phyloP scores from a whole-genome alignment of 2,797 vertebrate species.

The Tragelaphus eurycerus region DNA sequence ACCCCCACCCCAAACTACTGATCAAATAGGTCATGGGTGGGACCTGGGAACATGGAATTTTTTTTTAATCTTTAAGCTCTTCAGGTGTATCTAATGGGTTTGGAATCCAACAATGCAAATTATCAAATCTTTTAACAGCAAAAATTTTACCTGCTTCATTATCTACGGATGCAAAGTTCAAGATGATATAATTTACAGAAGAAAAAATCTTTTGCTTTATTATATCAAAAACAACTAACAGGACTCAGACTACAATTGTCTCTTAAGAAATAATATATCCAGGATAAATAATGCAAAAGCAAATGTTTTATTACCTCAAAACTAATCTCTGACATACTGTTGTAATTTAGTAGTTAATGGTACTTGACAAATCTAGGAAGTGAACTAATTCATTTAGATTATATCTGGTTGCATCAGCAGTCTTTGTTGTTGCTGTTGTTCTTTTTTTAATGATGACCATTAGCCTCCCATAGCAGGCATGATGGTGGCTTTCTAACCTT shows the following conservation, averaged over 20 bases:
- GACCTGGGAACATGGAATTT: neutral
- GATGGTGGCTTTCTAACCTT: neutral
- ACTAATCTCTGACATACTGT: neutral
- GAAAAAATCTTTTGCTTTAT: neutral
- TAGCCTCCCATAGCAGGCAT: neutral
- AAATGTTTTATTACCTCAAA: neutral
- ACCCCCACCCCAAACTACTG: neutral
- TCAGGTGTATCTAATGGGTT: neutral
- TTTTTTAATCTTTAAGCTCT: neutral
- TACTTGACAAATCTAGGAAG: neutral
- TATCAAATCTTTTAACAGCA: conserved; percentile 1
- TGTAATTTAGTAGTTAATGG: neutral
- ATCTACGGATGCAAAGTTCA: neutral
- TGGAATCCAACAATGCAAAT: neutral
- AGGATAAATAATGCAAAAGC: neutral
- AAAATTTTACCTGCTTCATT: neutral
- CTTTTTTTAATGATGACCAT: neutral
- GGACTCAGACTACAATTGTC: neutral
- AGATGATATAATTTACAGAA: neutral
- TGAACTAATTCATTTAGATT: neutral
- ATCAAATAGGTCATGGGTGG: neutral
- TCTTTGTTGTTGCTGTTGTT: neutral
- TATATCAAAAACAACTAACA: conserved; percentile 6
- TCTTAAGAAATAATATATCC: neutral
- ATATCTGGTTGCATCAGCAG: neutral